phyloP scores from a whole-genome alignment of 2,888 invertebrate species.

The Augiades crinisus region DNA sequence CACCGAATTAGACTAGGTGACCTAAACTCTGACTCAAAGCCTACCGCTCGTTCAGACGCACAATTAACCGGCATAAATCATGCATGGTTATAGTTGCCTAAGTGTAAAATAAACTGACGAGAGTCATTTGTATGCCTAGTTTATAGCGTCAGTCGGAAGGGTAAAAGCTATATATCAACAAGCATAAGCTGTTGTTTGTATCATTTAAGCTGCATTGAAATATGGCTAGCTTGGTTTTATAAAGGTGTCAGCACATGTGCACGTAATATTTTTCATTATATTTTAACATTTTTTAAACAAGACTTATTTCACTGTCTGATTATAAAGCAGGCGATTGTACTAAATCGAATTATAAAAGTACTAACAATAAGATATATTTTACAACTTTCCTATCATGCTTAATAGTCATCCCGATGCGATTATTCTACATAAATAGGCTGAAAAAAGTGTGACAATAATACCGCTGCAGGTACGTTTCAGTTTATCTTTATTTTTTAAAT shows the following conservation, averaged over 20 bases:
- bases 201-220: conserved; percentile 6
- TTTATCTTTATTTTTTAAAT: neutral
- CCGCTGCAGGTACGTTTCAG: too few relatives aligned
- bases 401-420: too few relatives aligned
- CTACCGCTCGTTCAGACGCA: conserved; percentile 28
- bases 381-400: too few relatives aligned
- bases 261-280: neutral
- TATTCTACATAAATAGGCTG: too few relatives aligned
- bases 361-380: too few relatives aligned
- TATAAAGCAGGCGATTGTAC: too few relatives aligned
- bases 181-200: conserved; percentile 6
- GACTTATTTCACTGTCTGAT: too few relatives aligned
- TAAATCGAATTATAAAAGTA: too few relatives aligned
- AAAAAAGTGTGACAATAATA: too few relatives aligned
- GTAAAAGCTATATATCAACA: conserved; percentile 8
- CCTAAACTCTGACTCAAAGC: conserved; percentile 39
- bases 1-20: conserved; percentile 65
- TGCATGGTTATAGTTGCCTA: conserved; percentile 5
- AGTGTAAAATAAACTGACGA: conserved; percentile 11
- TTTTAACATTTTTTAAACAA: neutral
- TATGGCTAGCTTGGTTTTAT: neutral
- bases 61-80: conserved; percentile 16
- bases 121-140: conserved; percentile 15
- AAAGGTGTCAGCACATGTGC: neutral
- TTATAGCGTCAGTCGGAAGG: conserved; percentile 20